phyloP scores from a whole-genome alignment of 2,888 invertebrate species.

The Cataglyphis rosenhaueri region DNA sequence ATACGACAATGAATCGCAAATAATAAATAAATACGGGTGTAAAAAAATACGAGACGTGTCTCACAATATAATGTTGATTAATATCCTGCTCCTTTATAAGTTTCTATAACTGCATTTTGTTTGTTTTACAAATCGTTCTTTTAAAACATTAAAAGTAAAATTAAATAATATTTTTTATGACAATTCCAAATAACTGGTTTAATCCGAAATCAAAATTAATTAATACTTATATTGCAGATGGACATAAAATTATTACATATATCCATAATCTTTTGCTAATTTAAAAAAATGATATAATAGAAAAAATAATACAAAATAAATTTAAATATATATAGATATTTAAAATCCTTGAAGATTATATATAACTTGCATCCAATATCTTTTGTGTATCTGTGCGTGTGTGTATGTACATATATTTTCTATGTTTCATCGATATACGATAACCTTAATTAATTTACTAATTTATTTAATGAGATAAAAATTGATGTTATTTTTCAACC shows the following conservation, averaged over 20 bases:
- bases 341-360: neutral
- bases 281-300: neutral
- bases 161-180: neutral
- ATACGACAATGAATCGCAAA: neutral
- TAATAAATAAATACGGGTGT: slow-evolving; percentile 41
- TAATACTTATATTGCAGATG: neutral
- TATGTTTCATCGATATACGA: neutral
- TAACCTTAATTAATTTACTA: slow-evolving; percentile 8
- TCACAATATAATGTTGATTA: slow-evolving; percentile 21
- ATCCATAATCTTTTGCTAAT: neutral
- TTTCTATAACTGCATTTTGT: neutral
- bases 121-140: neutral
- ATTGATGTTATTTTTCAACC: neutral
- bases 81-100: slow-evolving; percentile 11
- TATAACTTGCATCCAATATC: neutral
- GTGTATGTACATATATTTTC: neutral
- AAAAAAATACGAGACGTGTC: neutral
- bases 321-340: neutral
- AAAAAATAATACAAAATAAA: neutral
- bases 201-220: neutral
- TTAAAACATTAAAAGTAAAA: neutral
- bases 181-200: neutral
- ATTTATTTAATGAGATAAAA: slow-evolving; percentile 2
- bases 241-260: neutral
- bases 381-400: neutral